phyloP scores from a whole-genome alignment of 2,888 invertebrate genomes.

The Tolmerus cingulatus region DNA sequence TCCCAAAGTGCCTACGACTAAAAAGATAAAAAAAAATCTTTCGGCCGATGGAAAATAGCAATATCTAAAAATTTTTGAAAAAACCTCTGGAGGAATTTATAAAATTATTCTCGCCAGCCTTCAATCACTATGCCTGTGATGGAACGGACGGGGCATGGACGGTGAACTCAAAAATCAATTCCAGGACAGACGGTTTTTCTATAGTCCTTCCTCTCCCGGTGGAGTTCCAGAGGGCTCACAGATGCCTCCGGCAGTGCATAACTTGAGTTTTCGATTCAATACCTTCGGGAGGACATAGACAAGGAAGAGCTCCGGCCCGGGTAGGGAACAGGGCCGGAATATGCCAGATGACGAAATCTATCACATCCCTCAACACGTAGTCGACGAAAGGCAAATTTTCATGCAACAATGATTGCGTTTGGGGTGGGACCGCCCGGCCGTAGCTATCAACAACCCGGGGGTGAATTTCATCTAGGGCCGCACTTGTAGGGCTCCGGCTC shows the following conservation, averaged over 20 bases:
- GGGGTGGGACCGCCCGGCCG: background rate
- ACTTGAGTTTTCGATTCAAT: constrained; percentile 21
- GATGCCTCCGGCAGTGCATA: constrained; percentile 8
- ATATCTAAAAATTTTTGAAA: background rate
- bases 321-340: background rate
- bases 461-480: background rate
- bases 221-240: background rate
- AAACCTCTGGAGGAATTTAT: constrained; percentile 9
- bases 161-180: constrained; percentile 22
- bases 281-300: constrained; percentile 10
- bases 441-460: background rate
- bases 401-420: constrained; percentile 25
- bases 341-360: constrained; percentile 25
- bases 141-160: background rate
- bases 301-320: background rate
- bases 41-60: background rate
- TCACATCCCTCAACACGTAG: constrained; percentile 29
- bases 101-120: constrained; percentile 29
- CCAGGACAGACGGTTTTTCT: background rate
- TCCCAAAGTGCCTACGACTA: constrained; percentile 5
- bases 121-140: background rate
- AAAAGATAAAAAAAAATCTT: background rate
- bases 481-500: background rate
- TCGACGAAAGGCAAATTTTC: constrained; percentile 20
- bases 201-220: background rate